Evolutionary conservation across 2,797 vertebrate species (phyloP).

Genomic region (Eidolon dupreanum): DNA sequence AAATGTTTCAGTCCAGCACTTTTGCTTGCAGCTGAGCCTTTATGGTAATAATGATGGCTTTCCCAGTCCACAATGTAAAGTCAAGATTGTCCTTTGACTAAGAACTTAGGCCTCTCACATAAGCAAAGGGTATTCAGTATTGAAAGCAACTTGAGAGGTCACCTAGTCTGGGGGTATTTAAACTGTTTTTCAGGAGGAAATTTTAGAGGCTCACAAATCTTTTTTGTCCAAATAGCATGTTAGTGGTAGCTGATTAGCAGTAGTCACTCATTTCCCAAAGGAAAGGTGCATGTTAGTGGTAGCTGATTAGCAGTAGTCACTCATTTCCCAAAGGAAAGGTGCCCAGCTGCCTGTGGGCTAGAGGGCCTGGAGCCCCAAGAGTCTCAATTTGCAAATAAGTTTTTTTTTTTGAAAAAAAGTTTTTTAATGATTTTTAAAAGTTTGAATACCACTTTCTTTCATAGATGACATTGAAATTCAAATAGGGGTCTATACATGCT

Average conservation of each 20-base stretch:
- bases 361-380: too few species aligned
- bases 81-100: background rate
- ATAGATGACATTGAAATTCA: background rate
- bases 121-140: background rate
- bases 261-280: background rate
- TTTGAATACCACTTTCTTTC: background rate
- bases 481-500: background rate
- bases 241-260: background rate
- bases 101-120: background rate
- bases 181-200: background rate
- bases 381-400: conserved; percentile 16
- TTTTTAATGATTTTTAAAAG: background rate
- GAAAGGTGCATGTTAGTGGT: too few species aligned
- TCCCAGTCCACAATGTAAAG: background rate
- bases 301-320: background rate
- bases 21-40: conserved; percentile 69
- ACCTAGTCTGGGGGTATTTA: background rate
- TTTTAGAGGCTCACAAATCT: background rate
- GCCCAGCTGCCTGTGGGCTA: background rate
- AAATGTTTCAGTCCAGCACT: conserved; percentile 28
- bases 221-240: background rate
- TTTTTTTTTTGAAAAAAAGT: background rate
- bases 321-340: background rate
- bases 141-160: background rate
- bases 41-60: conserved; percentile 69